Evolutionary conservation across 2,113 vertebrate species (phyloP).

Genomic region (Hemichromis elongatus): DNA sequence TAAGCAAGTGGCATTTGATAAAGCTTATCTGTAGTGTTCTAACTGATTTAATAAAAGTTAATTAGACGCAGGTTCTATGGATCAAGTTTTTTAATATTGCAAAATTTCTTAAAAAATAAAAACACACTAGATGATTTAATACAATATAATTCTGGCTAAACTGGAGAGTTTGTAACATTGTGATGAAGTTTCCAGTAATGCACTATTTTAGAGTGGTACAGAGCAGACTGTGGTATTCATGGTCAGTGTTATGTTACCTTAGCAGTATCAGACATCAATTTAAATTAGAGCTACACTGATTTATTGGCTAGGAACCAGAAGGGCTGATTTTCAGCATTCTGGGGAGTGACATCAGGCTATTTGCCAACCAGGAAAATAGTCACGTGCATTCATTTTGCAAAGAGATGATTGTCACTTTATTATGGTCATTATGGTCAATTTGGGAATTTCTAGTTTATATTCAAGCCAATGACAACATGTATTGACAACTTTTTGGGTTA

Average conservation of each 20-base stretch:
- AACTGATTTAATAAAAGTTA: not conserved
- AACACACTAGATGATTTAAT: not conserved
- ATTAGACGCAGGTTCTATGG: not conserved
- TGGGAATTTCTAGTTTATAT: not conserved
- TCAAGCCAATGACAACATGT: not conserved
- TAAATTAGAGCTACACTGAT: not conserved
- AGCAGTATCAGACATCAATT: not conserved
- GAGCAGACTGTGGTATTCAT: not conserved
- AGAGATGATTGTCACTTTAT: not conserved
- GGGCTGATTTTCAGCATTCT: not conserved
- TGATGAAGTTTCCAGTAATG: not conserved
- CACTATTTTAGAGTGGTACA: not conserved
- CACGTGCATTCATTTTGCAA: not conserved
- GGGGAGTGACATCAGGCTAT: not conserved
- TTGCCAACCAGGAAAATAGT: not conserved
- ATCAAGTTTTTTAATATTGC: not conserved
- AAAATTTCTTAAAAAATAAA: not conserved
- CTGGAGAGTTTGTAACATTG: not conserved
- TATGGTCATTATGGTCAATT: not conserved
- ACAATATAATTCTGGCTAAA: not conserved
- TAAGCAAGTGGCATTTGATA: not conserved
- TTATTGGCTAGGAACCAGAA: not conserved
- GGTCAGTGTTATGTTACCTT: not conserved
- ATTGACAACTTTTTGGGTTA: too few relatives aligned
- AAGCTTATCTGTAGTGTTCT: not conserved